Evolutionary conservation across 2,888 invertebrate species (phyloP), one percentile per base, ranked within the genome.

Genomic region (Lapara coniferarum): DNA sequence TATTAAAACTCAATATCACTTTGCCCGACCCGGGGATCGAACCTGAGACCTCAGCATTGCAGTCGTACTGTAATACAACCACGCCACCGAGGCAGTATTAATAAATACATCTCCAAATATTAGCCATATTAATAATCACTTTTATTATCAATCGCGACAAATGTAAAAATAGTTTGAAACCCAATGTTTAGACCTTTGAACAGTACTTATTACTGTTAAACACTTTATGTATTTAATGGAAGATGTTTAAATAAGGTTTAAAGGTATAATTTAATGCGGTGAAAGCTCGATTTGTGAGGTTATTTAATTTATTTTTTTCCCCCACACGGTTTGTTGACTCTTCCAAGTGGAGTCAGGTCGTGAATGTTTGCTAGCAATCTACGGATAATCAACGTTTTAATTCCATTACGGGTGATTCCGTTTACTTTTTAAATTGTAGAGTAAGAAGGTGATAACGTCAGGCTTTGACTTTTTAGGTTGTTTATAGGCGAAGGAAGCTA

Each of bases 361-460:
- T 81, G 73, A 80, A 78, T 82, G 85, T 87, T 88, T 88, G 81
- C 81, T 75, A 68, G 73, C 85, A 83, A 87, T 88, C 81, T 78
- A 77, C 72, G 78, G 77, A 83, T 86, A 86, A 87, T 86, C 85
- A 83, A 86, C 81, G 8, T 86, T 88, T 89, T 86, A 87, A 89
- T 86, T 77, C 81, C 78, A 84, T 85, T 83, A 85, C 79, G 78
- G 77, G 16, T 57, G 30, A 37, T 57, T 14, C 37, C 5, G 56
- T 67, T 46, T 70, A 66, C 66, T 70, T 68, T 66, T 71, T 70
- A 74, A 73, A 77, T 74, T 74, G 67, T 44, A 37, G n/a, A 55
- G 19, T 2, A 19, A 19, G 19, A 19, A 55, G 55, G 19, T 16
- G 4, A 8, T 63, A 6, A 19, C 7, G 49, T 49, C 19, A 49